phyloP scores from a whole-genome alignment of 1,140 invertebrate species.

The Alviniconcha marisindica region DNA sequence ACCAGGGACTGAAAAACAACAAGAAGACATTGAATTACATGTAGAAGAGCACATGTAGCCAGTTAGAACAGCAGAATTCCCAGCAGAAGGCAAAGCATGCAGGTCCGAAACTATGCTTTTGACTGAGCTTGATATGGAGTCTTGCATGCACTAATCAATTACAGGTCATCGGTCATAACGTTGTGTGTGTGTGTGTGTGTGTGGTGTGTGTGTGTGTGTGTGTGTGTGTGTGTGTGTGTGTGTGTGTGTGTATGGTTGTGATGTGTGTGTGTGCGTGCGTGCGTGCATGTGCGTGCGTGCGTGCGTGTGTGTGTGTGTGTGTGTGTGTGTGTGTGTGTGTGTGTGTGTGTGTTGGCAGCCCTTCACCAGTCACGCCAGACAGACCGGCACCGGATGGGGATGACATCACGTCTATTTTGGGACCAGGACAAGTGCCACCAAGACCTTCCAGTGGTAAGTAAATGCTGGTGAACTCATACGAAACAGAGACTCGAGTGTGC shows the following conservation, averaged over 20 bases:
- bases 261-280: constrained; percentile 3
- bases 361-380: constrained; percentile 47
- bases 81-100: too few species aligned
- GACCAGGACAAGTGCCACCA: constrained; percentile 72
- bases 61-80: too few species aligned
- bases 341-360: constrained; percentile 39
- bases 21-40: too few species aligned
- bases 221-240: not conserved
- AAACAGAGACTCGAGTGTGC: constrained; percentile 66
- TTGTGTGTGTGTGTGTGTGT: too few species aligned
- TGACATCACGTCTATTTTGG: constrained; percentile 69
- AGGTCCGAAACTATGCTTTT: too few species aligned
- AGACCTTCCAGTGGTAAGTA: constrained; percentile 65
- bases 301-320: not conserved
- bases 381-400: constrained; percentile 66
- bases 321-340: not conserved
- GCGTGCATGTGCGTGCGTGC: not conserved
- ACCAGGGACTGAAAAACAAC: too few species aligned
- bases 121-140: too few species aligned
- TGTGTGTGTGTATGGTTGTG: not conserved
- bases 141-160: too few species aligned
- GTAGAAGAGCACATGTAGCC: too few species aligned
- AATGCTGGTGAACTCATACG: too few species aligned
- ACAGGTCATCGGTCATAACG: too few species aligned
- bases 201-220: not conserved